A percentile compares a stretch with the other conserved stretches of the same genome.
phyloP scores from a whole-genome alignment of 2,113 vertebrate species.

The Bubo scandiacus region DNA sequence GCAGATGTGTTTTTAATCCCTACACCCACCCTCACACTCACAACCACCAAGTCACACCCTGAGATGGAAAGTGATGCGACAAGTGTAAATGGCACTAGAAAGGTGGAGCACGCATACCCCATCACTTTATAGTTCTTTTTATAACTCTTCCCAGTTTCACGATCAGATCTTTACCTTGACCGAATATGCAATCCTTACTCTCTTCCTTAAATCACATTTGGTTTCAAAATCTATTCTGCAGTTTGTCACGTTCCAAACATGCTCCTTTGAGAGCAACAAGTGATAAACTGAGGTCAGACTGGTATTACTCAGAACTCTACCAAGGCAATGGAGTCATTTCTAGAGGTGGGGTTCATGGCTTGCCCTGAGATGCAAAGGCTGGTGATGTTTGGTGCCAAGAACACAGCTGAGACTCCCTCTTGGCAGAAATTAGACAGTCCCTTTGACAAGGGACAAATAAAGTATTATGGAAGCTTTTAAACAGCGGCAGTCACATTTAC shows the following conservation, averaged over 20 bases:
- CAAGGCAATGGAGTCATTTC: neutral
- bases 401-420: neutral
- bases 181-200: neutral
- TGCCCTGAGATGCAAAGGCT: neutral
- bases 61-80: neutral
- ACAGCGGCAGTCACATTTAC: neutral
- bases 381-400: neutral
- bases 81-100: neutral
- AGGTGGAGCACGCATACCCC: neutral
- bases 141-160: neutral
- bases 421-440: neutral
- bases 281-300: neutral
- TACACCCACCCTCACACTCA: neutral
- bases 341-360: neutral
- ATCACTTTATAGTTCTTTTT: neutral
- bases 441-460: neutral
- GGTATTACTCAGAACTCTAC: neutral
- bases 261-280: neutral
- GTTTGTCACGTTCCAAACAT: neutral
- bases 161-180: neutral
- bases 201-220: neutral
- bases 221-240: neutral
- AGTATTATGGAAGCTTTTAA: neutral
- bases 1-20: neutral
- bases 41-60: neutral